These are phyloP conservation scores for Frieseomelitta varia DNA, from an alignment of 1,140 invertebrate genomes.

Conservation along the genomic window DNA sequence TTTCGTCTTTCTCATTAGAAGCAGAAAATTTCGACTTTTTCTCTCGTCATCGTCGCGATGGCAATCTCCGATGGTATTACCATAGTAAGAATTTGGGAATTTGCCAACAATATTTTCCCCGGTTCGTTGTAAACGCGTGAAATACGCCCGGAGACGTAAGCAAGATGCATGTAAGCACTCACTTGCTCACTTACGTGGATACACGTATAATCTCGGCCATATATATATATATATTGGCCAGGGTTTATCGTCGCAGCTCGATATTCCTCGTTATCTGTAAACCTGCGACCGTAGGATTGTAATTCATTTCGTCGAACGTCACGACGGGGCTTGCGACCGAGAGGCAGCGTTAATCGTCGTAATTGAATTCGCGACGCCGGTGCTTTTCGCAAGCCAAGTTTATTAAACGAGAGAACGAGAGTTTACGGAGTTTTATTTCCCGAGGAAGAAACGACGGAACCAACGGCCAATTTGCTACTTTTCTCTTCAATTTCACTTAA, in stretches of 20 bases:
- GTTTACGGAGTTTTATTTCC: constrained; percentile 17
- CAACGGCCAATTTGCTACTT: neutral
- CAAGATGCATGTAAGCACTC: no score
- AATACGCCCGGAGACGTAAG: no score
- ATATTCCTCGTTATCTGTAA: neutral
- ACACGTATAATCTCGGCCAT: neutral
- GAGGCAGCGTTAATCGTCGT: constrained; percentile 18
- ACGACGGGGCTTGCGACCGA: neutral
- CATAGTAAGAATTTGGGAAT: no score
- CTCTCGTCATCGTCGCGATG: no score
- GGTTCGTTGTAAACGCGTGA: no score
- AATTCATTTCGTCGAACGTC: no score
- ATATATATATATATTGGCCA: neutral
- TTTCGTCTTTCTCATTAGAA: no score
- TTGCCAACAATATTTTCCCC: no score
- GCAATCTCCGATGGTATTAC: no score
- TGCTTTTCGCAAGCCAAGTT: constrained; percentile 23
- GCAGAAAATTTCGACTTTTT: no score
- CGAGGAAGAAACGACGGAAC: constrained; percentile 1
- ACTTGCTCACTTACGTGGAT: no score
- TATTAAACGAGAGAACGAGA: constrained; percentile 26
- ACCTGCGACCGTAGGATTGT: neutral
- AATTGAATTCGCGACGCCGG: constrained; percentile 39
- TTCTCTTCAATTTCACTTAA: neutral
- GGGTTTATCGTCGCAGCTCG: neutral